These are phyloP conservation scores for Trichopoda pennipes DNA, from an alignment of 2,888 invertebrate genomes.

Conservation along the genomic window DNA sequence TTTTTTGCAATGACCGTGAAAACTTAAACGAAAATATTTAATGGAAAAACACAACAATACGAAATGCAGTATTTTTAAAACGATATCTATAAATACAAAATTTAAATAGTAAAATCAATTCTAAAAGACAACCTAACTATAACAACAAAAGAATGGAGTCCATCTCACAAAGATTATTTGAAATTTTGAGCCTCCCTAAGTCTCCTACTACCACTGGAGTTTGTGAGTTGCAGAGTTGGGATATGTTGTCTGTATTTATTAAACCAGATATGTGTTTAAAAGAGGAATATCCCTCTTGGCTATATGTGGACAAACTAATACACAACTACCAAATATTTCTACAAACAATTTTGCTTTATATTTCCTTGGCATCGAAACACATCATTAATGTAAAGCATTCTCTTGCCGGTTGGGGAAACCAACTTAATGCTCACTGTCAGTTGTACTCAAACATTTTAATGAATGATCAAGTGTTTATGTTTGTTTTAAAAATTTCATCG, in stretches of 20 bases:
- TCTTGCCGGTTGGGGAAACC: conserved; percentile 54
- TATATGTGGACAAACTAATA: conserved; percentile 56
- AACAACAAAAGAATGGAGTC: conserved; percentile 47
- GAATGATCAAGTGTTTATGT: conserved; percentile 74
- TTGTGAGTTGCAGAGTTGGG: conserved; percentile 20
- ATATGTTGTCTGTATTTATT: conserved; percentile 43
- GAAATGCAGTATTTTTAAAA: conserved; percentile 39
- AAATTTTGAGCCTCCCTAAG: neutral
- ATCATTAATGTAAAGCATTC: conserved; percentile 65
- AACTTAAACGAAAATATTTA: conserved; percentile 53
- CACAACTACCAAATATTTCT: conserved; percentile 51
- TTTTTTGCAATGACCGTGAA: conserved; percentile 59
- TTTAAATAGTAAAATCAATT: conserved; percentile 5
- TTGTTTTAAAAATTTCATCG: conserved; percentile 71
- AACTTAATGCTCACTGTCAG: conserved; percentile 45
- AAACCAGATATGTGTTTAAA: conserved; percentile 46
- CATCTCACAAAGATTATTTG: conserved; percentile 28
- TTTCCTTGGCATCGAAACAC: conserved; percentile 53
- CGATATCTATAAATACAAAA: conserved; percentile 18
- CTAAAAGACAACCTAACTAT: conserved; percentile 1
- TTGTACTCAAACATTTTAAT: conserved; percentile 67
- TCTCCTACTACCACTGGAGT: neutral
- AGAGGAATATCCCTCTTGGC: conserved; percentile 61
- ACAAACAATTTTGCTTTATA: conserved; percentile 57
- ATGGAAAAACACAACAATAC: conserved; percentile 31